Base-by-base conservation (phyloP, 2,888 invertebrate species). In the Stictocephala bisonia region DNA sequence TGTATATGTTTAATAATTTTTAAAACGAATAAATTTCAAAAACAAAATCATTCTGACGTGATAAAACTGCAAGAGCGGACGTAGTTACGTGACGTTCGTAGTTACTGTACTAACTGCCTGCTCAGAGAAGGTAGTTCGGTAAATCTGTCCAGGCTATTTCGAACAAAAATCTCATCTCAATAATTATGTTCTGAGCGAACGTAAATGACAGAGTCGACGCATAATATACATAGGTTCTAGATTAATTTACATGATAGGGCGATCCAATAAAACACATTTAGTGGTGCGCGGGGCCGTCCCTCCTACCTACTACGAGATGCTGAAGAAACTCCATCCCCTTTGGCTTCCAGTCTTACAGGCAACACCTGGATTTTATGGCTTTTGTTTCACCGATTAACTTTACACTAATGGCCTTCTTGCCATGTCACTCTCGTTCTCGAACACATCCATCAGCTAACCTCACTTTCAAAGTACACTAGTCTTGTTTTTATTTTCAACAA, bases 351-450 rank as follows among this genome's bases (percentile, higher is more conserved):
- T 29, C 69, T 53, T 40, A 29, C 44, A 67, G 44, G 44, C 71
- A 60, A 44, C 71, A 71, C 71, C 71, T 71, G 71, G 71, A 58
- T 71, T 71, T 71, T 71, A 71, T 71, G 71, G 71, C 71, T 27
- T 71, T 71, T 71, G 71, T 71, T 70, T 71, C 71, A 71, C 58
- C 71, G 71, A 71, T 71, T 71, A 71, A 71, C 71, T 60, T 71
- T 71, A 48, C 71, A 71, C 71, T 71, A 71, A 71, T 71, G 71
- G 71, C 58, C 35, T 48, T 31, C 58, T 58, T 44, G 26, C 48
- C 71, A 29, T 27, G 24, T 29, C 58, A 56, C 60, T 48, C 48
- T 41, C n/a, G 27, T 27, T 31, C 13, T 58, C n/a, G n/a, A n/a
- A n/a, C n/a, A n/a, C n/a, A n/a, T n/a, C n/a, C n/a, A n/a, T n/a